phyloP scores from a whole-genome alignment of 2,113 vertebrate genomes.

The Stigmatopora argus region DNA sequence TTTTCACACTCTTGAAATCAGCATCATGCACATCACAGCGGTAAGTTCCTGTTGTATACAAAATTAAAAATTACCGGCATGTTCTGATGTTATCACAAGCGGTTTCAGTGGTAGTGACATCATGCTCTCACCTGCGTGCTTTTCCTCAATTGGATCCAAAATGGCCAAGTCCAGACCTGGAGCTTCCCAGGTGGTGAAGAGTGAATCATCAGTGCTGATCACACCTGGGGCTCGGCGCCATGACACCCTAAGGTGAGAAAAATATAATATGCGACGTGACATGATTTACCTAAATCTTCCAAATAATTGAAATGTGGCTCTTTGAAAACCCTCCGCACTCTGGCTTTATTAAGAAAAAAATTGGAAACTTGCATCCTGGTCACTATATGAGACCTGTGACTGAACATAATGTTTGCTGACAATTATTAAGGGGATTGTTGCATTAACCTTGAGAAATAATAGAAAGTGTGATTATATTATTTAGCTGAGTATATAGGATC shows the following conservation, averaged over 20 bases:
- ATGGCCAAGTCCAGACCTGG: conserved; percentile 43
- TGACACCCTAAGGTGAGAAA: conserved; percentile 45
- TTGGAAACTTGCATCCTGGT: too few species aligned
- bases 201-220: conserved; percentile 70
- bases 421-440: too few species aligned
- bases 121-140: conserved; percentile 72
- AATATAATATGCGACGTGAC: not conserved
- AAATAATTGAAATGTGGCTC: not conserved
- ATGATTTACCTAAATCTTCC: not conserved
- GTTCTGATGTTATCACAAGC: not conserved
- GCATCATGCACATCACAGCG: conserved; percentile 75
- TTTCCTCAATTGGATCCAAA: conserved; percentile 66
- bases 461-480: too few species aligned
- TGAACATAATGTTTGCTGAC: too few species aligned
- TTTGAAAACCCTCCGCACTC: not conserved
- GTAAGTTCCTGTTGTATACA: conserved; percentile 75
- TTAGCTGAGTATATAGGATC: too few species aligned
- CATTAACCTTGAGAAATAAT: too few species aligned
- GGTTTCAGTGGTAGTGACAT: not conserved
- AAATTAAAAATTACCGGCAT: too few species aligned
- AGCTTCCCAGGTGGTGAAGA: conserved; percentile 63
- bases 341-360: not conserved
- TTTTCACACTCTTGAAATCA: conserved; percentile 67
- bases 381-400: too few species aligned
- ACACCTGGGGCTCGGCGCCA: conserved; percentile 78